Evolutionary conservation across 2,113 vertebrate species (phyloP).

Genomic region (Melanocharis versteri): DNA sequence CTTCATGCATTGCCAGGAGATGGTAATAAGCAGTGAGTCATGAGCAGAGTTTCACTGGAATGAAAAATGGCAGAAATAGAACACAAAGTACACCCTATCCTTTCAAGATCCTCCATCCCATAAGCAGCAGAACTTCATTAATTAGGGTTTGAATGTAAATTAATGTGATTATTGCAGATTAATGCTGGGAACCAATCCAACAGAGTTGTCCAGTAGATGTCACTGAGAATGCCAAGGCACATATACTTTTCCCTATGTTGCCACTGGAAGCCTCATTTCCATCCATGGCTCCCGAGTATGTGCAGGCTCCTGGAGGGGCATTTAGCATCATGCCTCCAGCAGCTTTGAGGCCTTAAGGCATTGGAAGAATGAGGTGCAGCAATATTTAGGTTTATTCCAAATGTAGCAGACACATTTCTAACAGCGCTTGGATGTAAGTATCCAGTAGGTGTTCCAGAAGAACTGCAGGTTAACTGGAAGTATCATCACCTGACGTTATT

Average conservation of each 20-base stretch:
- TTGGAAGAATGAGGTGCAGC: not conserved
- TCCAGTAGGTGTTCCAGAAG: not conserved
- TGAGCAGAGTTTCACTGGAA: not conserved
- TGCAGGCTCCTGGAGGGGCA: not conserved
- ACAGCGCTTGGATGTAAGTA: not conserved
- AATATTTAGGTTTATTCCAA: not conserved
- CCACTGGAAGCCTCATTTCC: not conserved
- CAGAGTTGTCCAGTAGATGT: not conserved
- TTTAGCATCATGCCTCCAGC: not conserved
- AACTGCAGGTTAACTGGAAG: not conserved
- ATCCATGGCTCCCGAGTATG: not conserved
- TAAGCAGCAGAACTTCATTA: not conserved
- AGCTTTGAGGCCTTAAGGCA: not conserved
- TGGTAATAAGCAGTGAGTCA: constrained; percentile 35
- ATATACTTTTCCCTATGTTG: not conserved
- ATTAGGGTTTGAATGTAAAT: constrained; percentile 9
- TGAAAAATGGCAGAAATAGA: constrained; percentile 23
- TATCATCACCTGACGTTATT: not conserved
- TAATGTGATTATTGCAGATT: constrained; percentile 23
- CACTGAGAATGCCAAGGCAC: not conserved
- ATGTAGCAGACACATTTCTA: not conserved
- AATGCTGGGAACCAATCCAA: not conserved
- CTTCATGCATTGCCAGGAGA: not conserved
- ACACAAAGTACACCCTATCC: not conserved
- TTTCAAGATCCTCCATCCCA: not conserved